Base-by-base conservation (phyloP, 2,797 vertebrate genomes). In the Lutjanus campechanus region DNA sequence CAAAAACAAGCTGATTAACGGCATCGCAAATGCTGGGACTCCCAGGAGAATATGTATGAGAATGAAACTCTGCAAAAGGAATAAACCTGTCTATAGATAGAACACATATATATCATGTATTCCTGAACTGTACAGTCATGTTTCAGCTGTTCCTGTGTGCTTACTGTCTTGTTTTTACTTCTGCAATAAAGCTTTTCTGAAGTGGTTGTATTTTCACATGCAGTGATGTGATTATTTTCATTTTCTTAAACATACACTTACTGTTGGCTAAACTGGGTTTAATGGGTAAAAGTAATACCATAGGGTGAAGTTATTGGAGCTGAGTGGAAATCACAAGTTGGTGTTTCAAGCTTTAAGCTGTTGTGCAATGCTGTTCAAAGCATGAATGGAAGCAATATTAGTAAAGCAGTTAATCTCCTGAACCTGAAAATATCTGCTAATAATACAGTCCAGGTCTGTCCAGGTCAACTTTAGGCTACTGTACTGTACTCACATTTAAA, bases 11-110 rank as follows among this genome's bases (percentile, higher is more conserved):
- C 20, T 81, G 20, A 75, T 65, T 20, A 1, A 59, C 1, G 8
- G 5, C 13, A 20, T 74, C 4, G 17, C 3, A 11, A 6, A 17
- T 11, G 0, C 0, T 0, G 22, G 15, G 8, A 2, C 1, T 29
- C 29, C 58, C 4, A 2, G 0, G 4, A 0, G 0, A 0, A 3
- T 36, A 8, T 64, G 71, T 58, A 9, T 0, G 7, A 2, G 50
- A 9, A 29, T 74, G 2, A 16, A 1, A 8, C 10, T 69, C 29
- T 80, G 77, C 64, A 63, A 56, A 13, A 3, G 1, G 0, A 16
- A 17, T 1, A 1, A 47, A n/a, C 40, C 6, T 58, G 10, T 3
- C 47, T 19, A 12, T 43, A 7, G 15, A 5, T 58, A 15, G 1
- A 9, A 20, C 17, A 47, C 8, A 20, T 25, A 25, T 25, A 25